Conservation (phyloP, 1,140 invertebrate species). For the Platyscapa corneri region DNA sequence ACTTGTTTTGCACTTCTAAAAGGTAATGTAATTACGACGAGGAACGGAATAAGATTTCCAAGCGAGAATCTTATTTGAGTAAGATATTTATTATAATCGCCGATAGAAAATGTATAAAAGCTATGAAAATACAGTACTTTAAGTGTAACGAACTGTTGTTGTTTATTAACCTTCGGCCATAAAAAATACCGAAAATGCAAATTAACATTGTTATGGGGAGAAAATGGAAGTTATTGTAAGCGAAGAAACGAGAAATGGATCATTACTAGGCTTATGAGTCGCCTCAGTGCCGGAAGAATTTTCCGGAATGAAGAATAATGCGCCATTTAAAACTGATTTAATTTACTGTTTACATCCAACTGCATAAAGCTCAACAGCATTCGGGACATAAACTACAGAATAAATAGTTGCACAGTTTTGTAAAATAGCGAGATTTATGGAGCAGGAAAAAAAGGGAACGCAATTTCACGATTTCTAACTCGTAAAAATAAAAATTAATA, state of each 20-base stretch:
- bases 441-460: background rate
- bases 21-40: background rate
- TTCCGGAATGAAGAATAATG: background rate
- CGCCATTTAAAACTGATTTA: background rate
- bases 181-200: too few relatives aligned
- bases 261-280: background rate
- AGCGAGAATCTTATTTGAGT: slow-evolving; percentile 13
- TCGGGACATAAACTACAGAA: background rate
- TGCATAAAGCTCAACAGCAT: background rate
- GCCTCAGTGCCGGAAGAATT: background rate
- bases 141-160: slow-evolving; percentile 36
- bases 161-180: slow-evolving; percentile 28
- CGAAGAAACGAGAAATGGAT: background rate
- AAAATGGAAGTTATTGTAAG: background rate
- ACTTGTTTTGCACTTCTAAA: slow-evolving; percentile 18
- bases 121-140: slow-evolving; percentile 35
- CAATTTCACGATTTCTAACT: slow-evolving; percentile 8
- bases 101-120: slow-evolving; percentile 34
- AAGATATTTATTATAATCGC: slow-evolving; percentile 46
- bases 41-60: background rate
- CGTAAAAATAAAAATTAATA: background rate
- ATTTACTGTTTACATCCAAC: background rate
- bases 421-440: background rate
- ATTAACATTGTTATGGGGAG: background rate
- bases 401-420: background rate